Base-by-base conservation (phyloP, 2,113 vertebrate species). In the Malurus elegans region DNA sequence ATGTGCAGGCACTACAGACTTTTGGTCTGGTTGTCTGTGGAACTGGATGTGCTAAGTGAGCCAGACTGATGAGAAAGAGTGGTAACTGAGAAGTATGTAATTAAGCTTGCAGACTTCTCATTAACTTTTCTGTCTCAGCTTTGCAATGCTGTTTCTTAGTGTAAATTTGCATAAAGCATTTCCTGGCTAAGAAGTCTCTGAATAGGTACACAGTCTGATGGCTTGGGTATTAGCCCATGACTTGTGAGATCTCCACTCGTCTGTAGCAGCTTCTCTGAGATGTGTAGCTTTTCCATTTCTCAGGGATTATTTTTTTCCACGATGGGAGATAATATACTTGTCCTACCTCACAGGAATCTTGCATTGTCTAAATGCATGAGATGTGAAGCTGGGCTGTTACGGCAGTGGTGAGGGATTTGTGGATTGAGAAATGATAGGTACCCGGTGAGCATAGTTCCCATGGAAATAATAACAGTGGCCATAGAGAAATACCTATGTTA, bases 81-180 rank as follows among this genome's bases (percentile, higher is more conserved):
- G 66, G 53, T 81, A 32, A 31, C 78, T 50, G 34, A 54, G 78
- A 81, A 95, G 78, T 64, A 14, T 65, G 19, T 90, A 65, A 89
- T 84, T 67, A 74, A 61, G 50, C 67, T 82, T 91, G 73, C 84
- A 87, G 70, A 54, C 61, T 72, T 71, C 69, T 93, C 91, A 50
- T 79, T 84, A 82, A 45, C 34, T 87, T 28, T 64, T 87, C 66
- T 50, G 60, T 71, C 73, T 89, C 61, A 44, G 47, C 48, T 90
- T 62, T 54, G 74, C 47, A 69, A 57, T 81, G 94, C 74, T 91
- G 40, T 81, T 89, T 69, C 90, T 48, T 76, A 47, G 61, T 87
- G 50, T 50, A 51, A 45, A 73, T 93, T 94, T 93, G 87, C 87
- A 88, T 92, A 60, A 79, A 88, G 47, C n/a, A 15, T 83, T 86